Base-by-base conservation (phyloP, 30 jellyfish, hydroid and myxozoan genomes). In the Morbakka virulenta region DNA sequence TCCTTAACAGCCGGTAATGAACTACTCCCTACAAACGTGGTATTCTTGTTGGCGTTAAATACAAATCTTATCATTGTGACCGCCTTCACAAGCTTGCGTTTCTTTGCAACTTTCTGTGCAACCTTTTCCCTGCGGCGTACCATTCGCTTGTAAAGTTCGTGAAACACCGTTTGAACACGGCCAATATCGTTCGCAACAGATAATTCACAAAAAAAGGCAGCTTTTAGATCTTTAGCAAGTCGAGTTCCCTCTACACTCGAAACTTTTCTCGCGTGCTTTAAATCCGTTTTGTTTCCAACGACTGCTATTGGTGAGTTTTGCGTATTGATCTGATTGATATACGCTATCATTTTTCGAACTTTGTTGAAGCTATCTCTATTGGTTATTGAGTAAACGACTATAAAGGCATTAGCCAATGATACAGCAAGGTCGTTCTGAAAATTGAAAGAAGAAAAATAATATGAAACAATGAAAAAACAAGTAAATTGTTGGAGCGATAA, bases 141-240 rank as follows among this genome's bases (percentile, higher is more conserved):
- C n/a, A 87, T 71, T 64, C 87, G 49, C 28, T 77, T 82, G 53
- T 74, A 69, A 27, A 87, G 85, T 63, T 79, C 75, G 33, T 76
- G 29, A 32, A 87, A 87, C 0, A 87, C 72, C 21, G 78, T 82
- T 22, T 84, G 47, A 31, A 87, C 96, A 2, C 85, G 69, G 25
- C 85, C 85, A 35, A 79, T 82, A 23, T 87, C 96, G 13, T 69
- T 79, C 35, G 96, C 96, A 6, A 77, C 96, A 0, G 96, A 87
- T 24, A 87, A 84, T 62, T 87, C 96, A 67, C 86, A 25, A 64
- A 81, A 81, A 21, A 81, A 66, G 30, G 70, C 72, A 63, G 85
- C 70, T n/a, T 63, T 80, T 31, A 81, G 84, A 27, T 73, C 62
- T 28, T 79, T 36, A 22, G 93, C 93, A 22, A 76, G 61, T 47